Evolutionary conservation across 2,797 vertebrate species (phyloP), one percentile per base, ranked within the genome.

Genomic region (Manis pentadactyla): DNA sequence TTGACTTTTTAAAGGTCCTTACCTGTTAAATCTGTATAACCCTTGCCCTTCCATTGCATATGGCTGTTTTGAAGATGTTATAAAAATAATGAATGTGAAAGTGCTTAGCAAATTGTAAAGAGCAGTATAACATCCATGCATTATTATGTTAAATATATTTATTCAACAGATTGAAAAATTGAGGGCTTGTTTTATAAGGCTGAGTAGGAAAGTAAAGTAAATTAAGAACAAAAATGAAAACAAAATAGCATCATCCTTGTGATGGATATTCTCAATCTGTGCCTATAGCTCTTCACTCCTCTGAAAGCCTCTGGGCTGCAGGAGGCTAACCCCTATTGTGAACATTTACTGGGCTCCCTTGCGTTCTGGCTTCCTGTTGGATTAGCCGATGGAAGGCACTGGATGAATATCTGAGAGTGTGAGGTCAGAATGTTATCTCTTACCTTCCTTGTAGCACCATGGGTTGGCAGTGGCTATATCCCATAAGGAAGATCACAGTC

Each of bases 111-210:
- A 93, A 66, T 77, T 90, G 1, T 79, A 51, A 69, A 86, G 63
- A n/a, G 18, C 29, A 87, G 27, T 1, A 25, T 55, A n/a, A 34
- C 10, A 66, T 68, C 39, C 37, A 6, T 78, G 4, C 27, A 25
- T 86, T 63, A 59, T 59, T 29, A 59, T 68, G 57, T 0, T 34
- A 78, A 57, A 31, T 37, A 27, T 55, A 64, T 75, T 87, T 96
- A 53, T 82, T 84, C 87, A 96, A 55, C 34, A 69, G 51, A 34
- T 95, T 79, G 53, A 89, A 87, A 84, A 86, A 29, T 51, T 7
- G 0, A 78, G 27, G n/a, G 4, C 29, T 91, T 83, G 25, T 93
- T 94, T 83, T 87, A 69, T 78, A 79, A 84, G 12, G 13, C 55
- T 66, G 21, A 92, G 27, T 66, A 88, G 2, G 25, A 93, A 85